A percentile compares a stretch with the other conserved stretches of the same genome.
Evolutionary conservation across 2,113 vertebrate genomes (phyloP).

Genomic region (Suncus etruscus): DNA sequence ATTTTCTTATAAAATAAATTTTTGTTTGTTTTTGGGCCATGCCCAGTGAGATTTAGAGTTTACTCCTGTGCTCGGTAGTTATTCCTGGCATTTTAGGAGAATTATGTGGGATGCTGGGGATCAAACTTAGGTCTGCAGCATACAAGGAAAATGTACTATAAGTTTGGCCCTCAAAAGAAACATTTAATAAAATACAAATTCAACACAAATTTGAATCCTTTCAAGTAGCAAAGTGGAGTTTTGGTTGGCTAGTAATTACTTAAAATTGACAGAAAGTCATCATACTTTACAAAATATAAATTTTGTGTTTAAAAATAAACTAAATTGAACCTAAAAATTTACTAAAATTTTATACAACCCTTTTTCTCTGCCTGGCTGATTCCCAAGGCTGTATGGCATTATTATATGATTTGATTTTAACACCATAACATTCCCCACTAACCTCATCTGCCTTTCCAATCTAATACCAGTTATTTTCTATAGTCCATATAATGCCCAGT

Average conservation of each 20-base stretch:
- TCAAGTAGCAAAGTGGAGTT: neutral
- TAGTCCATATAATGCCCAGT: neutral
- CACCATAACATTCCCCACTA: neutral
- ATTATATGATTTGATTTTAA: neutral
- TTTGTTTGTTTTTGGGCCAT: no score
- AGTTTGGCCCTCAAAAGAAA: neutral
- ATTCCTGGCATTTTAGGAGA: no score
- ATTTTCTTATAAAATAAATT: no score
- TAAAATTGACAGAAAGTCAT: neutral
- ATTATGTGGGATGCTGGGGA: no score
- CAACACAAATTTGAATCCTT: slow-evolving; percentile 37
- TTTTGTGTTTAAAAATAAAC: neutral
- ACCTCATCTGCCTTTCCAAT: neutral
- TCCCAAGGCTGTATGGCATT: neutral
- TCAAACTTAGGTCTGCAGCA: no score
- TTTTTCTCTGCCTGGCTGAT: neutral
- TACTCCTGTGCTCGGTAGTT: no score
- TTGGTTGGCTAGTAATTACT: slow-evolving; percentile 8
- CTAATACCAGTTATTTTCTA: neutral
- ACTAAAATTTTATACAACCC: neutral
- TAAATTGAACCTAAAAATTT: neutral
- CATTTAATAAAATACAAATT: slow-evolving; percentile 43
- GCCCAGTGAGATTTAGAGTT: no score
- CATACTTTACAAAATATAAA: slow-evolving; percentile 31
- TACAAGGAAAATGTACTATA: no score